These are phyloP conservation scores for Muschampia plurimacula DNA, from an alignment of 2,888 invertebrate species.

Conservation along the genomic window DNA sequence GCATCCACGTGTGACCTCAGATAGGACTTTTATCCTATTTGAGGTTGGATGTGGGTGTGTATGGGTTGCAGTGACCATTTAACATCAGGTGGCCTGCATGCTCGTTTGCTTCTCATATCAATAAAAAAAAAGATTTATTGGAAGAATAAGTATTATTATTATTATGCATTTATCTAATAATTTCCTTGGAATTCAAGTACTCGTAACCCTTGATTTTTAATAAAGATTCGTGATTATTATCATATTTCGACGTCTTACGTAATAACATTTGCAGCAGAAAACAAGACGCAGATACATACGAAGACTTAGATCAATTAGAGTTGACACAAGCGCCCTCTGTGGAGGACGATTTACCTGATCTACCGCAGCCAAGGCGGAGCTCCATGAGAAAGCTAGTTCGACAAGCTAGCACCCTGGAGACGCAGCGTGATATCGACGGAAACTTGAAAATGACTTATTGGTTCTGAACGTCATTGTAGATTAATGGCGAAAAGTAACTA, in stretches of 20 bases:
- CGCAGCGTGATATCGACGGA: slow-evolving; percentile 91
- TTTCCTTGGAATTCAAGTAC: no score
- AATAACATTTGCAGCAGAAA: slow-evolving; percentile 22
- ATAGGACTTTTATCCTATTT: no score
- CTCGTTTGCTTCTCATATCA: no score
- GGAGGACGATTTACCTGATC: slow-evolving; percentile 61
- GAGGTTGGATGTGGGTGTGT: no score
- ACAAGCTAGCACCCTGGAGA: slow-evolving; percentile 93
- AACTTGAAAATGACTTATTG: slow-evolving; percentile 95
- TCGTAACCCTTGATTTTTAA: no score
- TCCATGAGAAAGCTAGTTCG: slow-evolving; percentile 90
- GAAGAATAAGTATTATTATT: background rate
- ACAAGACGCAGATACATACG: slow-evolving; percentile 87
- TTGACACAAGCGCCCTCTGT: slow-evolving; percentile 66
- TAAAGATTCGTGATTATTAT: no score
- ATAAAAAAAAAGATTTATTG: no score
- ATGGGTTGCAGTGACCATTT: no score
- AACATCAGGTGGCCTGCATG: no score
- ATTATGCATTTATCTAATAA: background rate
- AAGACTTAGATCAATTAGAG: slow-evolving; percentile 89
- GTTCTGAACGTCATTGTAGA: slow-evolving; percentile 84
- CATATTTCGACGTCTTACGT: no score
- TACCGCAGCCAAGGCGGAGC: slow-evolving; percentile 67
- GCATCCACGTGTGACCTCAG: no score
- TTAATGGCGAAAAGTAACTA: background rate